Conservation (phyloP, 1,140 invertebrate genomes). For the Euwallacea similis region DNA sequence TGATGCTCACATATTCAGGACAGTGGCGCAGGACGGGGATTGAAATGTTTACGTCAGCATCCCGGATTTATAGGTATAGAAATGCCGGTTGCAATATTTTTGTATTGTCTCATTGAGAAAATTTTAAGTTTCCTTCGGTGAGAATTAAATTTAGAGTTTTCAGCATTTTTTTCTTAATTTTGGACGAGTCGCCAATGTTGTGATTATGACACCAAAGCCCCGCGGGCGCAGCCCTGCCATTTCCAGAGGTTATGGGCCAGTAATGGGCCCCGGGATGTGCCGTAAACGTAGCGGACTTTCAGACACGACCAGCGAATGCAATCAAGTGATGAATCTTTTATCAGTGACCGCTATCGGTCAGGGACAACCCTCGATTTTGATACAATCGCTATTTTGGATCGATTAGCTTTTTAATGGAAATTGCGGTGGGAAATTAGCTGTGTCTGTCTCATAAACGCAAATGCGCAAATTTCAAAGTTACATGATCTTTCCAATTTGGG, state of each 20-base stretch:
- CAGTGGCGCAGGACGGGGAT: neutral
- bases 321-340: conserved; percentile 44
- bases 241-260: conserved; percentile 36
- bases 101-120: no score
- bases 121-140: no score
- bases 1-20: neutral
- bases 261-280: conserved; percentile 34
- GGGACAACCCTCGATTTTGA: conserved; percentile 30
- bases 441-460: no score
- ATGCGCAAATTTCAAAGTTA: no score
- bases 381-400: conserved; percentile 12
- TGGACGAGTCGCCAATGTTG: conserved; percentile 11
- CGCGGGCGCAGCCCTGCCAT: conserved; percentile 20
- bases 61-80: no score
- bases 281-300: conserved; percentile 39
- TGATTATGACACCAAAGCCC: conserved; percentile 23
- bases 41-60: no score
- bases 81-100: no score
- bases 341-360: conserved; percentile 33
- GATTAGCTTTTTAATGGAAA: conserved; percentile 11
- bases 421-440: conserved; percentile 13
- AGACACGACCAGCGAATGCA: conserved; percentile 38
- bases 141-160: no score
- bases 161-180: no score
- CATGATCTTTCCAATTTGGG: neutral